A percentile compares a stretch with the other conserved stretches of the same genome.
phyloP scores from a whole-genome alignment of 2,888 invertebrate species.

The Standfussiana lucernea region DNA sequence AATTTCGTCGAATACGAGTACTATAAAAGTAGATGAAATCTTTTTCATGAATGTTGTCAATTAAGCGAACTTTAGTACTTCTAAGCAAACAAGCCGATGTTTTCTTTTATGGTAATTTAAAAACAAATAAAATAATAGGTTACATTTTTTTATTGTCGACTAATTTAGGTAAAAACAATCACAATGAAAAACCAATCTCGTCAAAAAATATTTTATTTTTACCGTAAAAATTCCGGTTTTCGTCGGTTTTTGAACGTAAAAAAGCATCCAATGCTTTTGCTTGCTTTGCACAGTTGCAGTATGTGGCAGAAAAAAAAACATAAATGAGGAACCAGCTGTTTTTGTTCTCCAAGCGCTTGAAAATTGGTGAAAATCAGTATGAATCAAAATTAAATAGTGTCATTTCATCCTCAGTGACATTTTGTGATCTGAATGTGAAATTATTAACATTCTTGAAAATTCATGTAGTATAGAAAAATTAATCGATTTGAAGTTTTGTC shows the following conservation, averaged over 20 bases:
- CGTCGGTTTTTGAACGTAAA: constrained; percentile 51
- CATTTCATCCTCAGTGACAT: constrained; percentile 81
- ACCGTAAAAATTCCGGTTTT: constrained; percentile 41
- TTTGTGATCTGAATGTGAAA: constrained; percentile 80
- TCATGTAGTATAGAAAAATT: constrained; percentile 72
- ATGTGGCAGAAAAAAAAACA: constrained; percentile 77
- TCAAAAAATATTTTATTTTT: constrained; percentile 7
- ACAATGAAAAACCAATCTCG: background rate
- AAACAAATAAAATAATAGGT: background rate
- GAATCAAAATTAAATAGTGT: constrained; percentile 89
- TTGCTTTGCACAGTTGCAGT: constrained; percentile 50
- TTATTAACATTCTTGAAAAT: constrained; percentile 77
- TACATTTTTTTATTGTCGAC: background rate
- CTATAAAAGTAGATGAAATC: background rate
- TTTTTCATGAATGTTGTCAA: background rate
- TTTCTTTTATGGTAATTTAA: background rate
- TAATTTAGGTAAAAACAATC: background rate
- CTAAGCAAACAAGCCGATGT: background rate
- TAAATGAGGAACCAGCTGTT: constrained; percentile 88
- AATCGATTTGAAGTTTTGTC: constrained; percentile 86
- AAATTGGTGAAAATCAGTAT: constrained; percentile 83
- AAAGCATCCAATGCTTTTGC: constrained; percentile 46
- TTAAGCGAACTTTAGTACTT: background rate
- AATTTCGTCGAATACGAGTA: background rate
- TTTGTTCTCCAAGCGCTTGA: constrained; percentile 83